Percentiles rank a stretch among this genome's conserved stretches.
These are phyloP conservation scores for Rotaria sp. DNA, from an alignment of 2,888 invertebrate genomes.

Conservation along the genomic window DNA sequence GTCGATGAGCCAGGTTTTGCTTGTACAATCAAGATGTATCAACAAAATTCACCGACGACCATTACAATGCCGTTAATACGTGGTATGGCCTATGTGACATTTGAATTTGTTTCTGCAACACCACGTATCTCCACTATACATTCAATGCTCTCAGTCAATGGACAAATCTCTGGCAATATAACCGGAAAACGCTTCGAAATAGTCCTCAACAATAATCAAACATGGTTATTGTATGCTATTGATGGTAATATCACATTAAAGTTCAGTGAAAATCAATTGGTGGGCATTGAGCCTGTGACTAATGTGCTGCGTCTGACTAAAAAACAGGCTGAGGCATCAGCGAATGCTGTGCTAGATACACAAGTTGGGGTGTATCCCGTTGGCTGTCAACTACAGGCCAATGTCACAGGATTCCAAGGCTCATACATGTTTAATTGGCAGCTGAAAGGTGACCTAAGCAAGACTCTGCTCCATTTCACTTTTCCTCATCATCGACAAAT, in stretches of 20 bases:
- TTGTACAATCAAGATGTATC: neutral
- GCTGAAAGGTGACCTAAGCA: neutral
- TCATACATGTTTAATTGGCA: neutral
- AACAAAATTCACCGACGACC: neutral
- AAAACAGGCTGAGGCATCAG: neutral
- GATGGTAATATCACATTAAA: neutral
- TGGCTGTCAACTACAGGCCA: neutral
- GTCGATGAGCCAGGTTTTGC: neutral
- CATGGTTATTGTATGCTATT: neutral
- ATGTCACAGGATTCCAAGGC: neutral
- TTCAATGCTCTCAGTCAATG: slow-evolving; percentile 26
- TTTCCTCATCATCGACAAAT: neutral
- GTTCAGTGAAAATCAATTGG: neutral
- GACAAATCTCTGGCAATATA: neutral
- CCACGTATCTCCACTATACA: slow-evolving; percentile 30
- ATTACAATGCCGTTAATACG: slow-evolving; percentile 21
- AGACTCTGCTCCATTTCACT: neutral
- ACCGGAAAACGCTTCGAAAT: neutral
- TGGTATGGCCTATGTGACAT: slow-evolving; percentile 31
- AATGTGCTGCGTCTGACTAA: neutral
- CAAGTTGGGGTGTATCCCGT: neutral
- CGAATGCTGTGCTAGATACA: neutral
- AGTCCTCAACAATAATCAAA: neutral
- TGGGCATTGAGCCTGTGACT: neutral
- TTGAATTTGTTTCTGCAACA: slow-evolving; percentile 20